Conservation (phyloP, 1,140 invertebrate species). For the Akabosia matsudoensis region DNA sequence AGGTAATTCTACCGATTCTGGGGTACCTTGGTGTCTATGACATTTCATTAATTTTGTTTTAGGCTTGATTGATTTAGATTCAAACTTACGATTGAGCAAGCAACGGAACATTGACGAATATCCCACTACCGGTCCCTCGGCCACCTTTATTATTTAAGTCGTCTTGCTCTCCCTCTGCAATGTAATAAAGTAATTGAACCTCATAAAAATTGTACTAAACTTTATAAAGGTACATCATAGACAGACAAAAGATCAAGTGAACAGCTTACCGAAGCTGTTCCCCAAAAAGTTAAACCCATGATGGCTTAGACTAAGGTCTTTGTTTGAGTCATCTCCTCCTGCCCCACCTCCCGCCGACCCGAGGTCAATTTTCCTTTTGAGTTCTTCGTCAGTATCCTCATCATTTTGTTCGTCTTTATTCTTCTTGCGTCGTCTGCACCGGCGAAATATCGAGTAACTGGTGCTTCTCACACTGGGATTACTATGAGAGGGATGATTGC, state of each 20-base stretch:
- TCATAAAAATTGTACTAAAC: too few species aligned
- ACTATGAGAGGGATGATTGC: constrained; percentile 38
- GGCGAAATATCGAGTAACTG: constrained; percentile 35
- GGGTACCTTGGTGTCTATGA: too few species aligned
- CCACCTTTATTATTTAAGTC: constrained; percentile 5
- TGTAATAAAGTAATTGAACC: background rate
- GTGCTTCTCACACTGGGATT: constrained; percentile 4
- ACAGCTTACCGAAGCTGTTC: background rate
- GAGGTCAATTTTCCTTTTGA: constrained; percentile 16
- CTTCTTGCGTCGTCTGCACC: constrained; percentile 41
- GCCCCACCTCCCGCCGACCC: background rate
- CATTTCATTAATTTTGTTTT: background rate
- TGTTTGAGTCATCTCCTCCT: background rate
- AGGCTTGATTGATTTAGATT: background rate
- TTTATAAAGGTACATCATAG: too few species aligned
- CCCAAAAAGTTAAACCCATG: constrained; percentile 18
- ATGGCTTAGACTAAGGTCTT: constrained; percentile 12
- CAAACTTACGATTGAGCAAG: constrained; percentile 44
- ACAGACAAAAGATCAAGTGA: too few species aligned
- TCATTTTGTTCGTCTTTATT: constrained; percentile 39
- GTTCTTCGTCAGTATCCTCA: constrained; percentile 9
- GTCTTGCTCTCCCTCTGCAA: background rate
- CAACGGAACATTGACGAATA: constrained; percentile 40
- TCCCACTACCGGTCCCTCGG: background rate
- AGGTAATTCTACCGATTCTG: too few species aligned